Base-by-base conservation (phyloP, 2,888 invertebrate genomes). In the Seira ritae region DNA sequence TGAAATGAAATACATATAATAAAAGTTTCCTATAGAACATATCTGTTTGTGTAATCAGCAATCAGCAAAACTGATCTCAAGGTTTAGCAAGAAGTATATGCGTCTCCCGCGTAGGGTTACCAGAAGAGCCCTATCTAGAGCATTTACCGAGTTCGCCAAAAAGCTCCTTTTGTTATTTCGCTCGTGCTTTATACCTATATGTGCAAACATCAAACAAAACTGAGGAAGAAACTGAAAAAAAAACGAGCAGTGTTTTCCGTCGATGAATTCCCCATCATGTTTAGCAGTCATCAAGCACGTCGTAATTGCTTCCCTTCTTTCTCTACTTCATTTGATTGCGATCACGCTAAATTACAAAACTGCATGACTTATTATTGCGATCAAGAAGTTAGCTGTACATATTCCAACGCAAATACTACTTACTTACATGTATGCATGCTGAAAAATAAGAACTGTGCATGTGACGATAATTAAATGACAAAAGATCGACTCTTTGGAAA, bases 401-500 rank as follows among this genome's bases (percentile, higher is more conserved):
- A 62, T 62, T 19, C 17, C 19, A 68, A 19, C 37, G 19, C 68
- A 8, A 37, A 20, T 22, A 15, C 42, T 22, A 17, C 42, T 23
- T 24, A n/a, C n/a, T n/a, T n/a, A n/a, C n/a, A n/a, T 50, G 6
- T 23, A 50, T 60, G 50, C 71, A 55, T 55, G 71, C n/a, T 60
- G 71, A 17, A 23, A 55, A 19, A 70, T 42, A 20, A 62, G 23
- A 60, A 23, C 69, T 70, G 71, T 76, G 71, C 71, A 76, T 82
- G 67, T 42, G 70, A 80, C 81, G 79, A 81, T 85, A 81, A 85
- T 85, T 81, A 85, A 85, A 31, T 81, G 84, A 81, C 81, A 75
- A 78, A 85, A 84, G 8, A 31, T 4, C 8, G 31, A 8, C 31
- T 31, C 8, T 4, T 31, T 31, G 31, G 31, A 31, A 31, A 31